phyloP scores from a whole-genome alignment of 2,113 vertebrate species.

The Ictalurus furcatus region DNA sequence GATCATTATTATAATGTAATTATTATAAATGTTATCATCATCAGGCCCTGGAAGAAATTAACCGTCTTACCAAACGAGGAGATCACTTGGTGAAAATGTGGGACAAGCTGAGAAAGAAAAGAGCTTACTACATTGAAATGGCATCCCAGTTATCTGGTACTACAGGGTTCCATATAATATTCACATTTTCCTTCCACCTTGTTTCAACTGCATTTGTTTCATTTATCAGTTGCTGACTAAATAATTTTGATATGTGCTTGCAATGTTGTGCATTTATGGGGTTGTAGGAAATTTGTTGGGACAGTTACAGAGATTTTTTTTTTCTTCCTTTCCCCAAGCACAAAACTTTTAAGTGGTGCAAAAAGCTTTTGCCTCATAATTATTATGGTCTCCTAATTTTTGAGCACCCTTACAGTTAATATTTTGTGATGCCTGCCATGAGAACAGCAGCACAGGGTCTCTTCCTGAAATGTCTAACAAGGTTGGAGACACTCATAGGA shows the following conservation, averaged over 20 bases:
- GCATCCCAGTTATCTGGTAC: constrained; percentile 46
- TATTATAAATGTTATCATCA: neutral
- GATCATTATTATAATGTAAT: neutral
- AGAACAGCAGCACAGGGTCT: neutral
- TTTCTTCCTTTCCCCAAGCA: neutral
- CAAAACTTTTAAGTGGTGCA: neutral
- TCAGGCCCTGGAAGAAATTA: constrained; percentile 60
- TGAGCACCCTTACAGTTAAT: neutral
- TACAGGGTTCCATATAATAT: neutral
- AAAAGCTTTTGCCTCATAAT: neutral
- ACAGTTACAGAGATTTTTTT: neutral
- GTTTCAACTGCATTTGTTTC: neutral
- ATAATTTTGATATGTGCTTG: neutral
- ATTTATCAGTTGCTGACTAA: neutral
- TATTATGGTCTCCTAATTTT: neutral
- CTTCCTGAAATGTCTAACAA: neutral
- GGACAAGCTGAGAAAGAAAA: constrained; percentile 47
- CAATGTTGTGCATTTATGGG: neutral
- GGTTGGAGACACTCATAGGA: neutral
- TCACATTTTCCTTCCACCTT: neutral
- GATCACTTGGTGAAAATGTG: constrained; percentile 39
- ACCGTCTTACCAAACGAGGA: constrained; percentile 42
- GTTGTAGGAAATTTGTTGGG: neutral
- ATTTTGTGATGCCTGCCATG: neutral
- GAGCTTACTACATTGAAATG: constrained; percentile 36